These are phyloP conservation scores for Malacoraja senta DNA, from an alignment of 2,797 vertebrate species.

Conservation along the genomic window DNA sequence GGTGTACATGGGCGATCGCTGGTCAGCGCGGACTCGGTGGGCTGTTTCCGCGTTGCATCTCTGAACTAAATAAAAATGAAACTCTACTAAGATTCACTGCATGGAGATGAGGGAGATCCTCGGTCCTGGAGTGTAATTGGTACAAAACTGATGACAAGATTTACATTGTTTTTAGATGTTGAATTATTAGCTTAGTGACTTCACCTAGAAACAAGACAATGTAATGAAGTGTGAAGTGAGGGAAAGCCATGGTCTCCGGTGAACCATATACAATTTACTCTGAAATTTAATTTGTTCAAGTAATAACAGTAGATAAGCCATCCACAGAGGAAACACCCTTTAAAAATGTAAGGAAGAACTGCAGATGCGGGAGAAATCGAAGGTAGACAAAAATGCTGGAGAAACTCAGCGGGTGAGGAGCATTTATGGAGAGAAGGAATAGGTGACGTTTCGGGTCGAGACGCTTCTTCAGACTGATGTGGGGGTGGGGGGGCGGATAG, in stretches of 20 bases:
- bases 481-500: no score
- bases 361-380: no score
- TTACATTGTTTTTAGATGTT: not conserved
- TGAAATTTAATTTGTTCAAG: not conserved
- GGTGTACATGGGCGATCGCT: no score
- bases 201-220: not conserved
- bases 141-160: not conserved
- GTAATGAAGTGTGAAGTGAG: not conserved
- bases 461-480: no score
- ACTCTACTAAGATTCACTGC: not conserved
- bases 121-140: not conserved
- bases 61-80: no score
- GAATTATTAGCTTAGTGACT: not conserved
- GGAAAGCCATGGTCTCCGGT: not conserved
- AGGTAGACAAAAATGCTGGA: no score
- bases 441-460: no score
- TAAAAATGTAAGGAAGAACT: not conserved
- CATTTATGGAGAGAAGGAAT: no score
- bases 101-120: not conserved
- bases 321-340: not conserved
- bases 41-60: no score
- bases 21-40: no score
- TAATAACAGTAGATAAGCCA: not conserved
- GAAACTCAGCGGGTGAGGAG: no score
- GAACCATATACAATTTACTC: not conserved